Base-by-base conservation (phyloP, 2,113 vertebrate species). In the Brachionichthys hirsutus region DNA sequence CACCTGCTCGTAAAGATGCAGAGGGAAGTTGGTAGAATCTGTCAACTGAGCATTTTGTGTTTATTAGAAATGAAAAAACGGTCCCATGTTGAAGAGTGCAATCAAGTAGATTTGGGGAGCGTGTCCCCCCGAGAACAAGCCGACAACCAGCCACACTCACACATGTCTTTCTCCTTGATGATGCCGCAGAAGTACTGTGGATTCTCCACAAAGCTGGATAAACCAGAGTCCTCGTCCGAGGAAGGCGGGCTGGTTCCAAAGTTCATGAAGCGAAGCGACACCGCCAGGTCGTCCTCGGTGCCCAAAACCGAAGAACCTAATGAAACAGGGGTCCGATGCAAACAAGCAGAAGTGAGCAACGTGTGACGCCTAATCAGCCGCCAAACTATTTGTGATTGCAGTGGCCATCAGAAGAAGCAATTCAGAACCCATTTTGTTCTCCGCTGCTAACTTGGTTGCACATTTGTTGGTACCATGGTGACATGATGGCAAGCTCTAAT, bases 171-270 rank as follows among this genome's bases (percentile, higher is more conserved):
- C 73, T 55, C 87, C 48, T 95, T 94, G 86, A 98, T 92, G 75
- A 95, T 87, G 0, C 95, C 92, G 10, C 95, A 95, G 92, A 98
- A 98, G 62, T 98, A 98, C 54, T 98, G 96, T 0, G 96, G 96
- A 62, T 98, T 98, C 85, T 98, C 95, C 0, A 98, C 94, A 65
- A 96, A 92, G 90, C 94, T 95, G 71, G 93, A 93, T 67, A 97
- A 84, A 6, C 92, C 92, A 12, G 91, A 93, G 5, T 94, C 95
- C 69, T 96, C 93, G 0, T 92, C 88, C 0, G 94, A 94, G 15
- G 94, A 92, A 0, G 86, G 87, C 15, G 92, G 92, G 85, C 93
- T 95, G 77, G 81, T 78, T 4, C 94, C 94, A 49, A 96, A 67
- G 57, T 94, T 98, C 95, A 96, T 95, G 85, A 98, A 96, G 38